Percentiles rank a stretch among this genome's conserved stretches.
Evolutionary conservation across 2,797 vertebrate genomes (phyloP).

Genomic region (Takifugu ocellatus): DNA sequence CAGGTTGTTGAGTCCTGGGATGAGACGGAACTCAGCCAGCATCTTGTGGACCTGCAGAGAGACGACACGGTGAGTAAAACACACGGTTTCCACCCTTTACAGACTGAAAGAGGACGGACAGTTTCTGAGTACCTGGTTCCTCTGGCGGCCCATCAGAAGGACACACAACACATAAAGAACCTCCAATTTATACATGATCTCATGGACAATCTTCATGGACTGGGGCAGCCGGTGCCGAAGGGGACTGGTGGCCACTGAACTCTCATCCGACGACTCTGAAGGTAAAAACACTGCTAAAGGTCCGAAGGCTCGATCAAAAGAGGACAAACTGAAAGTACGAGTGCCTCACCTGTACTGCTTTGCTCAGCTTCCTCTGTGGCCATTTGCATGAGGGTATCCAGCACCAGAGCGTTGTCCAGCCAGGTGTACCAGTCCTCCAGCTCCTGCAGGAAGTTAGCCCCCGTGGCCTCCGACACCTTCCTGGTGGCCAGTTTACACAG

Average conservation of each 20-base stretch:
- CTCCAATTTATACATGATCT: slow-evolving; percentile 99
- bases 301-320: background rate
- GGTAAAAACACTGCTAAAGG: background rate
- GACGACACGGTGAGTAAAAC: background rate
- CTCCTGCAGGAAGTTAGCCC: slow-evolving; percentile 92
- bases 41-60: slow-evolving; percentile 88
- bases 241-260: slow-evolving; percentile 85
- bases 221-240: slow-evolving; percentile 89
- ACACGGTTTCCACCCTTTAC: background rate
- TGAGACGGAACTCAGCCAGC: slow-evolving; percentile 94
- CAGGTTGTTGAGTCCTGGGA: slow-evolving; percentile 97
- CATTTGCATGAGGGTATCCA: slow-evolving; percentile 96
- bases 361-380: slow-evolving; percentile 93
- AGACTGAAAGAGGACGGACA: background rate
- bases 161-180: slow-evolving; percentile 97
- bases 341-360: slow-evolving; percentile 86
- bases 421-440: slow-evolving; percentile 98
- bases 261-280: slow-evolving; percentile 92
- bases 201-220: slow-evolving; percentile 99
- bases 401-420: slow-evolving; percentile 95
- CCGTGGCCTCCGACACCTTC: slow-evolving; percentile 92
- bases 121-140: slow-evolving; percentile 86
- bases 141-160: slow-evolving; percentile 94
- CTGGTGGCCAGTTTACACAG: slow-evolving; percentile 94
- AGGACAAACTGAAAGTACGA: background rate